These are phyloP conservation scores for Lydus trimaculatus DNA, from an alignment of 2,888 invertebrate species.

Conservation along the genomic window DNA sequence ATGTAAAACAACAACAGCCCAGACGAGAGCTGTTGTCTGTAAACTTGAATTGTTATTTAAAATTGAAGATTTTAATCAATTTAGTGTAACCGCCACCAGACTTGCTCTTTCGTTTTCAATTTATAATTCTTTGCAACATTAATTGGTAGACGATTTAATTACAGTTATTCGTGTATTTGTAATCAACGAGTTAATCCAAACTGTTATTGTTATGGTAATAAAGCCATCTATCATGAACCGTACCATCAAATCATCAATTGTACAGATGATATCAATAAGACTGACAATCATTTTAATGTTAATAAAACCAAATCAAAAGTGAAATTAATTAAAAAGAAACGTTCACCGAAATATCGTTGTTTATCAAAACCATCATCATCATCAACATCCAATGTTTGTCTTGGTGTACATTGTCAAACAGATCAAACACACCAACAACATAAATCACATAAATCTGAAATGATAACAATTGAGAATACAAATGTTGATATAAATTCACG, in stretches of 20 bases:
- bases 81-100: no score
- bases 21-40: neutral
- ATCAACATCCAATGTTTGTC: slow-evolving; percentile 25
- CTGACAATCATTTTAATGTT: slow-evolving; percentile 8
- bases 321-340: slow-evolving; percentile 18
- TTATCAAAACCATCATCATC: neutral
- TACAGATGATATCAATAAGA: slow-evolving; percentile 11
- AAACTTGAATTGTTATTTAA: neutral
- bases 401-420: no score
- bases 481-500: slow-evolving; percentile 37
- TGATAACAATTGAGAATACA: slow-evolving; percentile 30
- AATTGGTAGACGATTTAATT: neutral
- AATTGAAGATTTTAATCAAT: no score
- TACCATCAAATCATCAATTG: neutral
- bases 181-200: slow-evolving; percentile 17
- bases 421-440: slow-evolving; percentile 33
- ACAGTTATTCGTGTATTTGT: slow-evolving; percentile 25
- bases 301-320: slow-evolving; percentile 3
- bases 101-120: no score
- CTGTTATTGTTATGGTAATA: slow-evolving; percentile 22
- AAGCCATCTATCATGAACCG: slow-evolving; percentile 10
- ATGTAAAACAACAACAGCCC: neutral
- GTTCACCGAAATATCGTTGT: slow-evolving; percentile 21
- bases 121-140: no score
- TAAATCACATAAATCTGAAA: slow-evolving; percentile 42